These are phyloP conservation scores for Drosophila jambulina DNA, from an alignment of 1,140 invertebrate species.

Conservation along the genomic window DNA sequence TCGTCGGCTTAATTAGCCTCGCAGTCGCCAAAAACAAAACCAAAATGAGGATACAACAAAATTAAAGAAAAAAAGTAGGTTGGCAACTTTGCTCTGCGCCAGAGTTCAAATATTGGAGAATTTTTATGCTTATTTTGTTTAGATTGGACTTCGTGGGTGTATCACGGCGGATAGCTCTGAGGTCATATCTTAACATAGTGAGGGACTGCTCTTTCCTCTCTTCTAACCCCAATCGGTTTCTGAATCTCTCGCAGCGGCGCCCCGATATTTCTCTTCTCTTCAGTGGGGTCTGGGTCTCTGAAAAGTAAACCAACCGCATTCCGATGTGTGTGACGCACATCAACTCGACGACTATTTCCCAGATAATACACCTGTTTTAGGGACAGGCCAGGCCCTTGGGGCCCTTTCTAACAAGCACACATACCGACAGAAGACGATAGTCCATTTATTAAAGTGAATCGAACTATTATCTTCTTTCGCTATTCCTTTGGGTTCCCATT, in stretches of 20 bases:
- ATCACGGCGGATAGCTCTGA: conserved; percentile 26
- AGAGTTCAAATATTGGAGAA: conserved; percentile 45
- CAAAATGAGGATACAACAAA: conserved; percentile 4
- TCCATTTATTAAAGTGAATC: conserved; percentile 13
- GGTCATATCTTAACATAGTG: conserved; percentile 57
- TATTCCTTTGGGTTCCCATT: conserved; percentile 1
- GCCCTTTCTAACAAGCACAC: conserved; percentile 5
- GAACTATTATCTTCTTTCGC: not conserved
- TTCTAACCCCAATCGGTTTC: not conserved
- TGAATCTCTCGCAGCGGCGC: conserved; percentile 2
- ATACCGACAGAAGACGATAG: not conserved
- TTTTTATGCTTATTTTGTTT: conserved; percentile 54
- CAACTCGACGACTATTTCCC: conserved; percentile 44
- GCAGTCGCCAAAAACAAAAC: conserved; percentile 28
- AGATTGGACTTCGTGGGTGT: conserved; percentile 51
- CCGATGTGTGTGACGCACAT: conserved; percentile 67
- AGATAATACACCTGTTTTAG: conserved; percentile 49
- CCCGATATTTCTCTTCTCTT: conserved; percentile 23
- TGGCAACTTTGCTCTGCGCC: conserved; percentile 35
- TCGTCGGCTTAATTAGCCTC: conserved; percentile 54
- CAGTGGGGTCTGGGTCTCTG: conserved; percentile 24
- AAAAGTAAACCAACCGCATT: conserved; percentile 71
- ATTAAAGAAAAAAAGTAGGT: conserved; percentile 42
- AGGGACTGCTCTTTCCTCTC: conserved; percentile 1
- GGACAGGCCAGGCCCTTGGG: conserved; percentile 11